Conservation (phyloP, 1,140 invertebrate species). For the Aporrectodea caliginosa region DNA sequence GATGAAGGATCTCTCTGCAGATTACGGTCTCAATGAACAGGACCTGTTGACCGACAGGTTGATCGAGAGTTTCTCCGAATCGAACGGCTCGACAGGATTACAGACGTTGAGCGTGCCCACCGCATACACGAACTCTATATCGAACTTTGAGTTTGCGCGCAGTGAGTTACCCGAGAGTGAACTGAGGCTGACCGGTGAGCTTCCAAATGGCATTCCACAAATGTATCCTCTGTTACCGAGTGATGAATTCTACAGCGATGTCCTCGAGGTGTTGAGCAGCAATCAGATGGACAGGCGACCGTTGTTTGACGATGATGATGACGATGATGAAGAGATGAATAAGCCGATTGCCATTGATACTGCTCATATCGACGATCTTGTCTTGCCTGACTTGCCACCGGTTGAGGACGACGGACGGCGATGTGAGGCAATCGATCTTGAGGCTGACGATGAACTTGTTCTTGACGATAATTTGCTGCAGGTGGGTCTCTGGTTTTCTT, state of each 20-base stretch:
- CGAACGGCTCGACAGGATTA: background rate
- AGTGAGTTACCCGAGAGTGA: background rate
- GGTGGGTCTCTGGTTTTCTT: no score
- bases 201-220: background rate
- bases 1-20: background rate
- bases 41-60: background rate
- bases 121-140: no score
- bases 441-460: background rate
- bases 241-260: background rate
- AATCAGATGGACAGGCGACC: background rate
- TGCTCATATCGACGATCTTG: background rate
- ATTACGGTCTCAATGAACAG: background rate
- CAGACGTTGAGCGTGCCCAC: background rate
- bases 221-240: background rate
- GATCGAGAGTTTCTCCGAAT: background rate
- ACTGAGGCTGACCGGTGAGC: background rate
- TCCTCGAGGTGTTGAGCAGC: background rate
- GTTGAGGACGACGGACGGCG: background rate
- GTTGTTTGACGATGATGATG: background rate
- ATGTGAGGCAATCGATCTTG: background rate
- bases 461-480: background rate
- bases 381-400: background rate
- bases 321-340: background rate
- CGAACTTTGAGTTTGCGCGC: background rate
- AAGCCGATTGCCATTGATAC: background rate